Conservation (phyloP, 2,888 invertebrate genomes). For the Melanargia galathea region DNA sequence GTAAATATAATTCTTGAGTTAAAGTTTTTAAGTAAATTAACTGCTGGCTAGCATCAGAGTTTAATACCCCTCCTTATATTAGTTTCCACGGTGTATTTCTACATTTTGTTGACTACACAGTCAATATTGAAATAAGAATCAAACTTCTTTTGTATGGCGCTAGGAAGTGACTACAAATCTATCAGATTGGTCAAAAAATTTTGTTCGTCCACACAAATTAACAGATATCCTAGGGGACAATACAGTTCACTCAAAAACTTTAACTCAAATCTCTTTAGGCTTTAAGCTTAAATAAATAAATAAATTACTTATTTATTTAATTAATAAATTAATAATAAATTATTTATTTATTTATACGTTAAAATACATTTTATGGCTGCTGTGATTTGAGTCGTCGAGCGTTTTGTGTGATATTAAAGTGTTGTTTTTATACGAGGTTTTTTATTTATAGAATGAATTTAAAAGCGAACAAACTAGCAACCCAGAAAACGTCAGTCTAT, state of each 20-base stretch:
- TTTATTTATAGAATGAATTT: conserved; percentile 12
- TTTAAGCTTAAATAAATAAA: conserved; percentile 1
- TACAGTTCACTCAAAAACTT: not conserved
- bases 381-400: conserved; percentile 33
- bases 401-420: conserved; percentile 39
- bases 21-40: not conserved
- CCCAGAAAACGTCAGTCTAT: too few relatives aligned
- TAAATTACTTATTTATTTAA: not conserved
- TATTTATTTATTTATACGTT: conserved; percentile 19
- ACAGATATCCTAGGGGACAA: too few relatives aligned
- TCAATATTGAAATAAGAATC: too few relatives aligned
- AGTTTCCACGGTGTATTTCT: too few relatives aligned
- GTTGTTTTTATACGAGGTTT: conserved; percentile 31
- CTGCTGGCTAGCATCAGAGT: not conserved
- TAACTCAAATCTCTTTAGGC: not conserved
- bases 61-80: too few relatives aligned
- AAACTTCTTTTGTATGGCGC: too few relatives aligned
- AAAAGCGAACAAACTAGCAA: too few relatives aligned
- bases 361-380: conserved; percentile 21
- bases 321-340: not conserved
- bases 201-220: too few relatives aligned
- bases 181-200: too few relatives aligned
- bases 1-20: not conserved
- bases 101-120: too few relatives aligned
- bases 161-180: too few relatives aligned